Evolutionary conservation across 2,113 vertebrate genomes (phyloP), one percentile per base, ranked within the genome.

Genomic region (Saguinus imperator): DNA sequence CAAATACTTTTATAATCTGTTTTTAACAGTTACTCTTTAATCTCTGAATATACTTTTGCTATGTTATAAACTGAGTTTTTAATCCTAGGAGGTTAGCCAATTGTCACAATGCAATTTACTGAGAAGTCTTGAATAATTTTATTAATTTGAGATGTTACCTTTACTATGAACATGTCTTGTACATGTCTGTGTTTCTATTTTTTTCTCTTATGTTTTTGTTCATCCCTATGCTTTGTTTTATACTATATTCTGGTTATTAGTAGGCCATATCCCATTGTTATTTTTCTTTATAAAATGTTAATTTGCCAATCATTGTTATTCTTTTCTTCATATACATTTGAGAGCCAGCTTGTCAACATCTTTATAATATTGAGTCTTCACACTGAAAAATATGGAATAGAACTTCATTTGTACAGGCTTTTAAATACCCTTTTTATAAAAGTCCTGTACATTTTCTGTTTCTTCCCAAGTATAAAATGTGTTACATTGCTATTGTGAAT

Each of bases 391-490:
- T 75, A 97, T 1, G 35, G 20, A 96, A 66, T 48, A 91, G 20
- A 40, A 88, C 21, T 97, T 73, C 48, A 94, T 57, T 79, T 93
- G 55, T 35, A 13, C 52, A 91, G 16, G 17, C 64, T 96, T 95
- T 82, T 13, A 93, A 72, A 80, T 55, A 45, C 0, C 0, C 11
- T 68, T 73, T 81, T 81, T 55, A 6, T n/a, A 45, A 93, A 96
- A 85, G 8, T 32, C 64, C 61, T 76, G 1, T 35, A 89, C 10
- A 58, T 79, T 79, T 97, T 48, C 57, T 94, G 64, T 55, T 93
- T 89, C 52, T 84, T 86, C 21, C 20, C 64, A 58, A 87, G 20
- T 50, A 80, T 88, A 84, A 88, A 73, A 52, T 35, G 23, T n/a
- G 2, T 50, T 66, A 40, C 40, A 1, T 82, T 88, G 75, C 35